Evolutionary conservation across 1,140 invertebrate species (phyloP).

Genomic region (Spodoptera litura): DNA sequence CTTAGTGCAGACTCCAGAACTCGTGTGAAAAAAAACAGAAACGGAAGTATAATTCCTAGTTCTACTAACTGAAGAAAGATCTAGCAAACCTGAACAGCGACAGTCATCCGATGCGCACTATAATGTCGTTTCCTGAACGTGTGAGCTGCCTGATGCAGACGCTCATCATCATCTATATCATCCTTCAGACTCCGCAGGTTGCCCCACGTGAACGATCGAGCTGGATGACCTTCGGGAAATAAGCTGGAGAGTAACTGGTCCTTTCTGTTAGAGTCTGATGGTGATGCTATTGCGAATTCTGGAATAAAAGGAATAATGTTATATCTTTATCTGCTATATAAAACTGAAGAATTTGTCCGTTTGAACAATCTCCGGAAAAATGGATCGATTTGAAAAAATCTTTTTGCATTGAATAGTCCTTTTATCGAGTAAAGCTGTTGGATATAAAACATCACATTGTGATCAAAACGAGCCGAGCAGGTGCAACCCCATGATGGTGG

Average conservation of each 20-base stretch:
- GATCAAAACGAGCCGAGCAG: too few species aligned
- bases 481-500: background rate
- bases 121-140: conserved; percentile 94
- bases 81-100: conserved; percentile 90
- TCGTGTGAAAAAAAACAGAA: too few species aligned
- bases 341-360: too few species aligned
- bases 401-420: background rate
- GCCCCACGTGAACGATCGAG: conserved; percentile 94
- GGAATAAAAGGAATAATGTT: conserved; percentile 49
- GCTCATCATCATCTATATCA: conserved; percentile 88
- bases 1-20: too few species aligned
- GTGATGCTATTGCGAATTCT: conserved; percentile 92
- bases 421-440: too few species aligned
- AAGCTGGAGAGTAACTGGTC: conserved; percentile 91
- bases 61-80: too few species aligned
- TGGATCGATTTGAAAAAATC: too few species aligned
- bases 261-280: conserved; percentile 89
- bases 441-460: too few species aligned
- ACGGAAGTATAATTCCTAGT: too few species aligned
- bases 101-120: conserved; percentile 95
- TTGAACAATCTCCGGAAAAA: too few species aligned
- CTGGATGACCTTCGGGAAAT: conserved; percentile 90
- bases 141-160: conserved; percentile 89
- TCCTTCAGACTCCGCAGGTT: conserved; percentile 92
- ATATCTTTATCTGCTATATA: too few species aligned